Evolutionary conservation across 2,113 vertebrate species (phyloP), one percentile per base, ranked within the genome.

Genomic region (Carlito syrichta): DNA sequence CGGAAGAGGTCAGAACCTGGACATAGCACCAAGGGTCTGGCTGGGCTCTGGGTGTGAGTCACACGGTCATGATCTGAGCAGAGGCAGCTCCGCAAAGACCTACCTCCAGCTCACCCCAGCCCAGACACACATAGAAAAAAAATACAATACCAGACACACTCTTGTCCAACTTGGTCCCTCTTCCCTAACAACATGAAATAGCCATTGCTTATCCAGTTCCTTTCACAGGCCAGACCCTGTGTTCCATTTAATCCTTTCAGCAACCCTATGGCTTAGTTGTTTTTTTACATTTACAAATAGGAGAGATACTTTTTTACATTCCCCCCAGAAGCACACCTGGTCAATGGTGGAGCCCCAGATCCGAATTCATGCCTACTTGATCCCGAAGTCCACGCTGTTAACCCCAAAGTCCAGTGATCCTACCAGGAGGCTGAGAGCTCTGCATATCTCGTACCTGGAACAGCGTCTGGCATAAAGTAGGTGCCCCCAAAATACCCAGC

Each of bases 261-360:
- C 20, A 66, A 66, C 32, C 40, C 93, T 30, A 1, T 0, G 2
- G 27, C 38, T 81, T 45, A 1, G 35, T 3, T 40, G 35, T 27
- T 50, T n/a, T n/a, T n/a, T n/a, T n/a, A n/a, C n/a, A 2, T 63
- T 66, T 74, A 32, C n/a, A 73, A 63, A 48, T 0, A 7, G 22
- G 11, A 89, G 40, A 73, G 13, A 25, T 16, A 35, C n/a, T n/a
- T n/a, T n/a, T n/a, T n/a, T n/a, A n/a, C n/a, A n/a, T n/a, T n/a
- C n/a, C n/a, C n/a, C n/a, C n/a, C n/a, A 19, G 63, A 32, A 4
- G 0, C 27, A 35, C 0, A 2, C 20, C 20, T 38, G 25, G 50
- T 8, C 45, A 30, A 48, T 11, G 32, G 35, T n/a, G 6, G 1
- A 40, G 48, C 54, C 58, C 71, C 27, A 43, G 66, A 68, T 11